Base-by-base conservation (phyloP, 2,888 invertebrate species). In the Euzophera pinguis region DNA sequence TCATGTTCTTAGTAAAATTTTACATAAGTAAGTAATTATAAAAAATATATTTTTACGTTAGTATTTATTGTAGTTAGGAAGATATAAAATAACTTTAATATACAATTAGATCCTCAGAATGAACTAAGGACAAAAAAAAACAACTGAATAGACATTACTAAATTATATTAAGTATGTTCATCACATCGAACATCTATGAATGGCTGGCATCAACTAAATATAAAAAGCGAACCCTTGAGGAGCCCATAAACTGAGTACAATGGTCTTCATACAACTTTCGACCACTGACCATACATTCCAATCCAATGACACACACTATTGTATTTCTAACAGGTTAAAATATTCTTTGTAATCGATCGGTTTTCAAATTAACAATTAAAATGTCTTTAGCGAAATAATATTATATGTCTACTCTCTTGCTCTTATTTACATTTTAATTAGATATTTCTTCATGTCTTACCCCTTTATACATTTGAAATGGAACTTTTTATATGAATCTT, bases 271-370 rank as follows among this genome's bases (percentile, higher is more conserved):
- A 66, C 69, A 69, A 71, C 70, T 69, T 72, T 72, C 73, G 67
- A 70, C 67, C 71, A 71, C 60, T 68, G 72, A 63, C 58, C 64
- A 58, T 64, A 66, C 80, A 79, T 79, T 79, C 79, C 80, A 60
- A 70, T 60, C 67, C 64, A 63, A 63, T 79, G 80, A 79, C 77
- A 75, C 77, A 77, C 59, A 62, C 75, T 63, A 76, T 79, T 77
- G 79, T 78, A 64, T 77, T 75, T 72, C 67, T 67, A 71, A 69
- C 66, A 65, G 63, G 69, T 63, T 73, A 66, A 76, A 71, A 71
- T 71, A 72, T 75, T 69, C 74, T 64, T 65, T 62, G 63, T 61
- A 48, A 58, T 54, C 55, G 54, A 55, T 55, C 65, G 64, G 65
- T 64, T 66, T 65, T 66, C 63, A 71, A 73, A 75, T 76, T 70